Conservation (phyloP, 2,113 vertebrate species). For the Regulus satrapa region DNA sequence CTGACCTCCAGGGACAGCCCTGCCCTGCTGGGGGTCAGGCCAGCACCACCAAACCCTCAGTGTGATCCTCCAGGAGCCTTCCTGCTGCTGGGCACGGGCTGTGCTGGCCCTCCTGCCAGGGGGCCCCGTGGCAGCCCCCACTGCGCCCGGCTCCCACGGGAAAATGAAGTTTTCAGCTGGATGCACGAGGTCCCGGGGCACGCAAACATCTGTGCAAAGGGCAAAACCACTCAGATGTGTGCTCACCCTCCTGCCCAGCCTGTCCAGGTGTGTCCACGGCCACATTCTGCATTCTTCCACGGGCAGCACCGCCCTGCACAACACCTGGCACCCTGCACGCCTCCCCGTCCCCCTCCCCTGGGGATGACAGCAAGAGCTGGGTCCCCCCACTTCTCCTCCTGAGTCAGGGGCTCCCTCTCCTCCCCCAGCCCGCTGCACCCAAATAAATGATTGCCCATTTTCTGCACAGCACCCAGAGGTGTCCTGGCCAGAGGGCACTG, state of each 20-base stretch:
- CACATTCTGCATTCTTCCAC: too few relatives aligned
- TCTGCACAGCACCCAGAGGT: neutral
- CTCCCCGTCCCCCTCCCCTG: neutral
- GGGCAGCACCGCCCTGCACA: too few relatives aligned
- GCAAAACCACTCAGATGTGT: neutral
- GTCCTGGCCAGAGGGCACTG: neutral
- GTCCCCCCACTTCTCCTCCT: neutral
- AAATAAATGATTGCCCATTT: neutral
- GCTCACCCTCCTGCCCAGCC: neutral
- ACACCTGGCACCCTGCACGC: too few relatives aligned
- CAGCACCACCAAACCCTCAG: neutral
- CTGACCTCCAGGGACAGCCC: neutral
- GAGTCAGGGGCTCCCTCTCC: neutral
- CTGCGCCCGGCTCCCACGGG: accelerated
- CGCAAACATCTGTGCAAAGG: neutral
- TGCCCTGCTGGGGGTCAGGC: neutral
- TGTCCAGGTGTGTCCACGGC: neutral
- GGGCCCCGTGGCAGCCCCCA: accelerated
- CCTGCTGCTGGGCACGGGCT: neutral
- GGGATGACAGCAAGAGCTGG: neutral
- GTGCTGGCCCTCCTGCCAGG: neutral
- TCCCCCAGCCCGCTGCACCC: neutral
- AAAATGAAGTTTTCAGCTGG: neutral
- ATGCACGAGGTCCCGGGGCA: accelerated
- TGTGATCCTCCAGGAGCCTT: neutral